Evolutionary conservation across 2,888 invertebrate genomes (phyloP).

Genomic region (Brachycybe producta): DNA sequence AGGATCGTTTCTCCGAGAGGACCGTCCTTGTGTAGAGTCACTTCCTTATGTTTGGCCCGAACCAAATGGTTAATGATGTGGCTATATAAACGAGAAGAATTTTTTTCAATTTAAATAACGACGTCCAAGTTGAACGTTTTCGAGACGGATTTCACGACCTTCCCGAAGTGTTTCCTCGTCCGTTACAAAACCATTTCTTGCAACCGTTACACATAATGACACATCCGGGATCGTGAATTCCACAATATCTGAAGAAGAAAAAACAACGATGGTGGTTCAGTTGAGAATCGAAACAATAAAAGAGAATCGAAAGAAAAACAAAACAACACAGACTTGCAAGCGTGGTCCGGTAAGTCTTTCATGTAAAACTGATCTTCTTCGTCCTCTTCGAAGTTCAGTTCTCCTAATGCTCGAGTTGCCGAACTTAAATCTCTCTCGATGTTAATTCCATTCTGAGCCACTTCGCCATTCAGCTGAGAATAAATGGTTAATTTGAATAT

Average conservation of each 20-base stretch:
- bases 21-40: conserved; percentile 91
- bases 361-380: conserved; percentile 81
- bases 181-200: conserved; percentile 99
- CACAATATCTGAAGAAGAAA: conserved; percentile 67
- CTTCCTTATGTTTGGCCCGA: conserved; percentile 98
- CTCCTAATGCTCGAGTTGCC: conserved; percentile 53
- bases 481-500: no score
- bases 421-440: conserved; percentile 16
- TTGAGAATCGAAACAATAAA: background rate
- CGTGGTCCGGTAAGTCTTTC: conserved; percentile 33
- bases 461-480: conserved; percentile 21
- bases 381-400: conserved; percentile 89
- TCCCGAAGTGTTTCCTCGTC: conserved; percentile 91
- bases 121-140: background rate
- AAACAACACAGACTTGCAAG: conserved; percentile 20
- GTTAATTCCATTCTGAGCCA: conserved; percentile 18
- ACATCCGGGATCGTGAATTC: conserved; percentile 91
- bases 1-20: conserved; percentile 93
- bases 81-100: conserved; percentile 38
- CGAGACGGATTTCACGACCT: conserved; percentile 31
- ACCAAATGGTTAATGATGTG: conserved; percentile 99
- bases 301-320: background rate
- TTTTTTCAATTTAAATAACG: background rate
- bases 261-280: no score
- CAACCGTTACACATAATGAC: conserved; percentile 98